Conservation (phyloP, 2,888 invertebrate genomes). For the Ochropleura leucogaster region DNA sequence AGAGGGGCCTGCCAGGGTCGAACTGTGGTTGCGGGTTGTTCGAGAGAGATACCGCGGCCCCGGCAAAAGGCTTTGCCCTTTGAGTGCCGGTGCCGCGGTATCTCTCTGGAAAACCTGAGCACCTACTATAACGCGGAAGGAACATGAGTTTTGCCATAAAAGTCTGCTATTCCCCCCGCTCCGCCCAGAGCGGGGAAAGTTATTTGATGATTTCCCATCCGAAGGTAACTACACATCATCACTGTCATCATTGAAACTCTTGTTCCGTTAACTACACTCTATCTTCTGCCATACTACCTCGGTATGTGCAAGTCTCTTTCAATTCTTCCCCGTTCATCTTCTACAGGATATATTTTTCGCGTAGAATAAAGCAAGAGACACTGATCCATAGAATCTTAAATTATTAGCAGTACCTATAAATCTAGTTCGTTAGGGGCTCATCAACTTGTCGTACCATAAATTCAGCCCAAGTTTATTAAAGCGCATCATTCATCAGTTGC, state of each 20-base stretch:
- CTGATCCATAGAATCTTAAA: background rate
- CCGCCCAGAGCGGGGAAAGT: no score
- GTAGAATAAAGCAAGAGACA: background rate
- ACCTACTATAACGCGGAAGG: no score
- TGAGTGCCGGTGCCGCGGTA: no score
- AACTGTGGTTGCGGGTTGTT: no score
- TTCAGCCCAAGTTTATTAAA: conserved; percentile 7
- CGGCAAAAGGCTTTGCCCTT: no score
- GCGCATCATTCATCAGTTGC: conserved; percentile 22
- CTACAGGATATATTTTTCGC: background rate
- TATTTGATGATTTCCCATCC: no score
- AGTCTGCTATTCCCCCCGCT: no score
- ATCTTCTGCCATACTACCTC: background rate
- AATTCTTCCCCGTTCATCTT: background rate
- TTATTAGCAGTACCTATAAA: conserved; percentile 42
- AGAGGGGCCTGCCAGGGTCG: no score
- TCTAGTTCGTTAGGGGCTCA: conserved; percentile 34
- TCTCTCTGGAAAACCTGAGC: no score
- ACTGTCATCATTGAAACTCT: background rate
- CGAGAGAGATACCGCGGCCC: no score
- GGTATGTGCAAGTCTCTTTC: background rate
- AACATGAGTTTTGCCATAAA: no score
- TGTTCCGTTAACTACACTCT: background rate
- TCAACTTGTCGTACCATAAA: conserved; percentile 33
- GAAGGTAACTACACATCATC: no score